A percentile compares a stretch with the other conserved stretches of the same genome.
Conservation (phyloP, 2,797 vertebrate species). For the Neoniphon sammara region DNA sequence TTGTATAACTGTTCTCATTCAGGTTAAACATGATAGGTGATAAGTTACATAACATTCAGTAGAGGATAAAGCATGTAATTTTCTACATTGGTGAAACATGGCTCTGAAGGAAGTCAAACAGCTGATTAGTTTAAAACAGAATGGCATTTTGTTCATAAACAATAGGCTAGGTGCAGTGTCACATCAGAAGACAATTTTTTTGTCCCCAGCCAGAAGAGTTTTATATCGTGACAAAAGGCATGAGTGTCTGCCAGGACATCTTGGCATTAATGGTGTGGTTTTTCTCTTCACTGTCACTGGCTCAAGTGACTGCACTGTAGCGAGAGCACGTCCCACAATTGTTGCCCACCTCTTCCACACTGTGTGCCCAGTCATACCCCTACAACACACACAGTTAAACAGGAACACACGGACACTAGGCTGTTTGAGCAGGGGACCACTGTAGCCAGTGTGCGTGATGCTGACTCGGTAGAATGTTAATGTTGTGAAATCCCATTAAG, state of each 20-base stretch:
- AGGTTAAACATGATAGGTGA: neutral
- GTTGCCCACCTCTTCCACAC: neutral
- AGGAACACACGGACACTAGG: conserved; percentile 3
- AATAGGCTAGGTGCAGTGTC: no score
- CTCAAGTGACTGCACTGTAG: neutral
- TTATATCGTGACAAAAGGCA: neutral
- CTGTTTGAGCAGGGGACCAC: conserved; percentile 40
- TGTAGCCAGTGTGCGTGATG: conserved; percentile 56
- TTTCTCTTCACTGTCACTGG: no score
- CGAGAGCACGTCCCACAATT: neutral
- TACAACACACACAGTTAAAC: conserved; percentile 1
- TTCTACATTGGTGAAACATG: no score
- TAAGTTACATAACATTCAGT: neutral
- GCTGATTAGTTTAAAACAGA: no score
- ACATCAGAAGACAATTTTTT: conserved; percentile 5
- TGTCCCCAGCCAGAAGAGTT: neutral
- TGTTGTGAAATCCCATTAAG: conserved; percentile 77
- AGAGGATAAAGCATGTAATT: no score
- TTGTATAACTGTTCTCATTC: no score
- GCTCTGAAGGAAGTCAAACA: no score
- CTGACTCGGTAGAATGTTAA: conserved; percentile 74
- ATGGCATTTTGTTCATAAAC: no score
- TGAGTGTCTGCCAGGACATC: neutral
- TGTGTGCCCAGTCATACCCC: neutral
- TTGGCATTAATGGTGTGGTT: neutral